phyloP scores from a whole-genome alignment of 2,113 vertebrate species.

The Takifugu flavidus region DNA sequence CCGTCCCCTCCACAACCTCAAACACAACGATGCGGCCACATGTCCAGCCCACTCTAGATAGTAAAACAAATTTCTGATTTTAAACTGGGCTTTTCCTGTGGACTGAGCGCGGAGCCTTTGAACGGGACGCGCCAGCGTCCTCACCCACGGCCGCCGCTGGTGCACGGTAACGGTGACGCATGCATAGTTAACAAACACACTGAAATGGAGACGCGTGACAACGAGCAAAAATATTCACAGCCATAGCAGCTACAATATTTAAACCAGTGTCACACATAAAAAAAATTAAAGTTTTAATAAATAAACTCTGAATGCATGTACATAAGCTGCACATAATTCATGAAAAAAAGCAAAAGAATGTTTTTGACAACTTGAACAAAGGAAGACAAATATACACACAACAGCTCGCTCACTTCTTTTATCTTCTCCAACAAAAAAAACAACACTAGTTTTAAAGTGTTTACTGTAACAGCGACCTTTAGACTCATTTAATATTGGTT shows the following conservation, averaged over 20 bases:
- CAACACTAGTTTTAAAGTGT: conserved; percentile 13
- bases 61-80: not conserved
- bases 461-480: conserved; percentile 33
- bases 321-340: conserved; percentile 6
- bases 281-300: conserved; percentile 36
- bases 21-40: conserved; percentile 18
- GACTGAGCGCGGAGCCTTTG: conserved; percentile 2
- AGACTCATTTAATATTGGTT: conserved; percentile 14
- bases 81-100: not conserved
- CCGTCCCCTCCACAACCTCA: conserved; percentile 39
- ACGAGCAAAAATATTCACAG: conserved; percentile 34
- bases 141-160: no score
- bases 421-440: conserved; percentile 1
- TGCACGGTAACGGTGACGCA: conserved; percentile 33
- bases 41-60: no score
- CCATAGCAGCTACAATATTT: conserved; percentile 32
- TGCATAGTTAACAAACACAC: conserved; percentile 38
- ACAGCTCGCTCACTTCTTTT: not conserved
- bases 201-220: conserved; percentile 38
- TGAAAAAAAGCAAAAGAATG: not conserved
- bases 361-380: not conserved
- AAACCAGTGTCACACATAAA: conserved; percentile 35
- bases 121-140: no score
- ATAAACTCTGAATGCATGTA: conserved; percentile 37
- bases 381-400: not conserved